phyloP scores from a whole-genome alignment of 2,113 vertebrate genomes.

The Rhipidura dahli region DNA sequence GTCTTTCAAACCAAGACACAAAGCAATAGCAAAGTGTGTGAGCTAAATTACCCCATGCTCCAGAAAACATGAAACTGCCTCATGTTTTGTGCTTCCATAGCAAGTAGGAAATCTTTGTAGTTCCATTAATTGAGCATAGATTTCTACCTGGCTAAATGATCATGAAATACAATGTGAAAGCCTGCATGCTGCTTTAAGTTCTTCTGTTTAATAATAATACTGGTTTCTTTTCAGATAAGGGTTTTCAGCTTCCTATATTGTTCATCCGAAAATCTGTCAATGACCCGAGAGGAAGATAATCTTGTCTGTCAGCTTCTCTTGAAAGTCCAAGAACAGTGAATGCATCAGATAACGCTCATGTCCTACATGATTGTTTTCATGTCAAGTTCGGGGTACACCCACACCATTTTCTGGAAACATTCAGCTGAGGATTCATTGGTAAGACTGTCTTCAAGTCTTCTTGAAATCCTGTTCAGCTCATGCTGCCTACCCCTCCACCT shows the following conservation, averaged over 20 bases:
- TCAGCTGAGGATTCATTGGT: background rate
- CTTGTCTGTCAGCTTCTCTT: background rate
- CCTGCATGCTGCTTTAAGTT: background rate
- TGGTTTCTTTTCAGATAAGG: background rate
- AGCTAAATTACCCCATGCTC: background rate
- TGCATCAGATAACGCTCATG: background rate
- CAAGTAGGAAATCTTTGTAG: background rate
- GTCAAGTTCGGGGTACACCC: background rate
- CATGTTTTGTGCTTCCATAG: background rate
- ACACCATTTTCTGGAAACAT: constrained; percentile 1
- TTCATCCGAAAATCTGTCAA: background rate
- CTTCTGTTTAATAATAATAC: background rate
- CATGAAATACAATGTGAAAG: background rate
- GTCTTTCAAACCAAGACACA: no score
- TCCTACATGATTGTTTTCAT: background rate
- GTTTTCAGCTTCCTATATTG: background rate
- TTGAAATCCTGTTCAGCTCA: background rate
- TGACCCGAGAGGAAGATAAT: background rate
- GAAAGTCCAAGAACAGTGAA: background rate
- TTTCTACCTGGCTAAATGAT: background rate
- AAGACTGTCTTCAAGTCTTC: background rate
- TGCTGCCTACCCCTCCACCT: background rate
- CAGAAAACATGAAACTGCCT: background rate
- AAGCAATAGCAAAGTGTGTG: background rate
- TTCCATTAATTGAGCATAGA: background rate